These are phyloP conservation scores for Zosterops hypoxanthus DNA, from an alignment of 2,113 vertebrate genomes.

Conservation along the genomic window DNA sequence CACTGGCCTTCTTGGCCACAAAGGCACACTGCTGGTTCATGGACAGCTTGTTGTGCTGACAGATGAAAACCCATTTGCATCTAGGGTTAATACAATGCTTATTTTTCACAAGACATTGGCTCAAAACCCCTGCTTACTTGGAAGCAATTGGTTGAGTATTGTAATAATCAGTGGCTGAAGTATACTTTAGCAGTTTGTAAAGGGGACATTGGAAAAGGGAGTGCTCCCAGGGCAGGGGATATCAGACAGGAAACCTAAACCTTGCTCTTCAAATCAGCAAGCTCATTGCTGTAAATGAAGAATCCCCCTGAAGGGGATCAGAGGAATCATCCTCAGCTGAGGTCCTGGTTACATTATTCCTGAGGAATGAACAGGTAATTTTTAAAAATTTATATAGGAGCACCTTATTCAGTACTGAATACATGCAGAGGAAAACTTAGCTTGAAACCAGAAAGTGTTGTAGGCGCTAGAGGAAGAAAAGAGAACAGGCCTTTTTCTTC, in stretches of 20 bases:
- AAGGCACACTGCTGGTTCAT: background rate
- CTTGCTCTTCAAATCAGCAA: background rate
- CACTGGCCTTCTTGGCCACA: background rate
- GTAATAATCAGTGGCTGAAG: background rate
- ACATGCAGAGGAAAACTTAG: background rate
- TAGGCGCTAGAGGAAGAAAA: background rate
- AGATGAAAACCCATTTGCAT: background rate
- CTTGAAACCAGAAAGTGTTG: background rate
- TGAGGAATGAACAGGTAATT: background rate
- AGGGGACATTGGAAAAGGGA: background rate
- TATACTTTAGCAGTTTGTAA: background rate
- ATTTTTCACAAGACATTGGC: background rate
- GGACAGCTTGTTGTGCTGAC: background rate
- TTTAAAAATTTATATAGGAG: rapidly evolving
- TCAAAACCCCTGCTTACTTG: background rate
- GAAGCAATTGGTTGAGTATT: background rate
- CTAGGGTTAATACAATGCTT: background rate
- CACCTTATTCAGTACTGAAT: background rate
- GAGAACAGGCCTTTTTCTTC: background rate
- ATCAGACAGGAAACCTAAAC: background rate
- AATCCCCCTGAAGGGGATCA: background rate
- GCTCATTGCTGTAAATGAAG: background rate
- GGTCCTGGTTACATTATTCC: background rate
- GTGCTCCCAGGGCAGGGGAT: background rate
- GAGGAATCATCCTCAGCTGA: background rate